Evolutionary conservation across 1,140 invertebrate genomes (phyloP).

Genomic region (Euura lappo): DNA sequence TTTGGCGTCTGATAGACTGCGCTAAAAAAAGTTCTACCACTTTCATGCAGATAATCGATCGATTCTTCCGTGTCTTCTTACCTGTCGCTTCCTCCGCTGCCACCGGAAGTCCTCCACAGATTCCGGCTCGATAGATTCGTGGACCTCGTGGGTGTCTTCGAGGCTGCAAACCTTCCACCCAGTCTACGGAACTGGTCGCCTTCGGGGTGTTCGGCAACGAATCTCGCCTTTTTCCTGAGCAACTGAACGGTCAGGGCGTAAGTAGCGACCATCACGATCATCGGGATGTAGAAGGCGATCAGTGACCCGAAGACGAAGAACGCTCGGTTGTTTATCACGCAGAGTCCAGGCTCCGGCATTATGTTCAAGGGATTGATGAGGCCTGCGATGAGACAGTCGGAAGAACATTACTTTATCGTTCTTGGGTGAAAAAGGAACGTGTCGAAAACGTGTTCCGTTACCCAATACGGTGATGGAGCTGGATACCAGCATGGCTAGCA

Average conservation of each 20-base stretch:
- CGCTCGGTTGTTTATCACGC: conserved; percentile 85
- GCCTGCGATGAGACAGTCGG: conserved; percentile 57
- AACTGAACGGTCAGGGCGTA: conserved; percentile 89
- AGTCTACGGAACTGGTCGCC: conserved; percentile 66
- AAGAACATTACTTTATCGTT: not conserved
- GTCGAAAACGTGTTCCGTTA: conserved; percentile 36
- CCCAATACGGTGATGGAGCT: conserved; percentile 88
- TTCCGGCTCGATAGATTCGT: conserved; percentile 33
- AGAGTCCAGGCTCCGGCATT: conserved; percentile 74
- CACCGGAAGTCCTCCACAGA: conserved; percentile 59
- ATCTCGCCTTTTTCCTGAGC: conserved; percentile 74
- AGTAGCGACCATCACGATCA: conserved; percentile 89
- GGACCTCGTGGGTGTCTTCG: conserved; percentile 40
- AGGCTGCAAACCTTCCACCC: conserved; percentile 66
- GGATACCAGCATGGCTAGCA: conserved; percentile 84
- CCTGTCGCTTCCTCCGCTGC: conserved; percentile 32
- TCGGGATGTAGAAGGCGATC: conserved; percentile 91
- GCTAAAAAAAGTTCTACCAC: too few relatives aligned
- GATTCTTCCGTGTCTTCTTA: conserved; percentile 8
- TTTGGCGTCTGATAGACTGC: too few relatives aligned
- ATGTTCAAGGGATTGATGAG: conserved; percentile 76
- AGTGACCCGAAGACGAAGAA: conserved; percentile 90
- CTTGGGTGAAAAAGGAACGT: not conserved
- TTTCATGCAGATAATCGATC: too few relatives aligned
- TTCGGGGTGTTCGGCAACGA: conserved; percentile 69